Base-by-base conservation (phyloP, 53 echinoderm and acorn worm genomes). In the Holothuria leucospilota region DNA sequence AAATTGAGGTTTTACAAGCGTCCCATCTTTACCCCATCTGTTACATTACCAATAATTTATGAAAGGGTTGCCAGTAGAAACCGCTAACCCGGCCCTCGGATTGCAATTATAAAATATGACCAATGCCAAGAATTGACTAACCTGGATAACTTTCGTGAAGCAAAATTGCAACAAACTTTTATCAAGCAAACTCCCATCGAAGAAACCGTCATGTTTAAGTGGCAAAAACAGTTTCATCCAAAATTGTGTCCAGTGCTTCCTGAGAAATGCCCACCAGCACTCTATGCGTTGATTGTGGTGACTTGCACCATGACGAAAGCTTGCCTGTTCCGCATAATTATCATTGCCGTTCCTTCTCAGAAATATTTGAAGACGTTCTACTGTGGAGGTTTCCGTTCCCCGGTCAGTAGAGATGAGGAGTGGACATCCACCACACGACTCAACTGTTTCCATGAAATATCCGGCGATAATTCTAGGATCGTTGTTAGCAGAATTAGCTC, bases 321-420 rank as follows among this genome's bases (percentile, higher is more conserved):
- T 84, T 40, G 14, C 63, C n/a, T 60, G 62, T 27, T 41, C 62
- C 10, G 85, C 85, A 68, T 69, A 46, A 41, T 84, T 84, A 46
- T 68, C 18, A 84, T n/a, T 30, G 69, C 41, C 51, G 27, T 46
- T 53, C 69, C n/a, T n/a, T n/a, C n/a, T n/a, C n/a, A n/a, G n/a
- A n/a, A n/a, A n/a, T n/a, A n/a, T n/a, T n/a, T n/a, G 85, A 68
- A 85, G 39, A 23, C 25, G 42, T 51, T 69, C 62, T 34, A 85
- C 51, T 20, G 52, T 20, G 25, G 38, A 62, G 40, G 67, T 85
- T 86, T 86, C 86, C 16, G 86, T 86, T 72, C 86, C 86, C 10
- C 20, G 30, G 39, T 86, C 86, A 20, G 77, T 61, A 13, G 70
- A n/a, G 70, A 86, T 20, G 34, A 59, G 24, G 12, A 49, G 2